phyloP scores from a whole-genome alignment of 2,888 invertebrate genomes.

The Phaedon cochleariae region DNA sequence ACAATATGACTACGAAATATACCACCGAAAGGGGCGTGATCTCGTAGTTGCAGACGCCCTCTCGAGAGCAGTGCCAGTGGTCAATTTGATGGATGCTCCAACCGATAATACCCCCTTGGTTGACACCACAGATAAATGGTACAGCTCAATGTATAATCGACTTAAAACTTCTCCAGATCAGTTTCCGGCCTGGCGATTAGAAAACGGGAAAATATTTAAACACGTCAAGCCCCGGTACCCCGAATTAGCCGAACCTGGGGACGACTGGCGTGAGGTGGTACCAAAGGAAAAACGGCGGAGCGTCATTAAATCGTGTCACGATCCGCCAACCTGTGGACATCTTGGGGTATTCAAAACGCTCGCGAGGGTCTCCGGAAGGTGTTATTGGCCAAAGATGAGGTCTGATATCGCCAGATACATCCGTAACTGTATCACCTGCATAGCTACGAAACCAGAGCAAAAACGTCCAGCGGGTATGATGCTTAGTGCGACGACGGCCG shows the following conservation, averaged over 20 bases:
- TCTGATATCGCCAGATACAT: neutral
- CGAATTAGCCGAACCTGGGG: neutral
- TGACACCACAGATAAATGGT: neutral
- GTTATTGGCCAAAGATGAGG: conserved; percentile 24
- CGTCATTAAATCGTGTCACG: neutral
- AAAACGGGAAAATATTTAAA: neutral
- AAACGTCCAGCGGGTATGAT: conserved; percentile 26
- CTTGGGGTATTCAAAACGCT: conserved; percentile 17
- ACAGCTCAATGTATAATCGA: neutral
- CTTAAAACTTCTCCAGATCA: neutral
- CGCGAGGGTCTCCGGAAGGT: conserved; percentile 10
- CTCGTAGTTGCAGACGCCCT: conserved; percentile 29
- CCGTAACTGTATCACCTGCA: conserved; percentile 14
- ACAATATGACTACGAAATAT: conserved; percentile 35
- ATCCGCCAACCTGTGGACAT: conserved; percentile 7
- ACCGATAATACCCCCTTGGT: no score
- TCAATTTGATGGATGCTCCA: no score
- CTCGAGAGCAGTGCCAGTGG: conserved; percentile 5
- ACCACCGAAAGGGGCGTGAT: conserved; percentile 25
- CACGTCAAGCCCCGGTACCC: neutral
- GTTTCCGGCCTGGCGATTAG: neutral
- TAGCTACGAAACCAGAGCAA: conserved; percentile 27
- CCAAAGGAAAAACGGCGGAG: no score
- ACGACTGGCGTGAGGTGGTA: no score
- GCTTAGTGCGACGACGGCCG: conserved; percentile 18